phyloP scores from a whole-genome alignment of 2,797 vertebrate genomes.

The Rousettus madagascariensis region DNA sequence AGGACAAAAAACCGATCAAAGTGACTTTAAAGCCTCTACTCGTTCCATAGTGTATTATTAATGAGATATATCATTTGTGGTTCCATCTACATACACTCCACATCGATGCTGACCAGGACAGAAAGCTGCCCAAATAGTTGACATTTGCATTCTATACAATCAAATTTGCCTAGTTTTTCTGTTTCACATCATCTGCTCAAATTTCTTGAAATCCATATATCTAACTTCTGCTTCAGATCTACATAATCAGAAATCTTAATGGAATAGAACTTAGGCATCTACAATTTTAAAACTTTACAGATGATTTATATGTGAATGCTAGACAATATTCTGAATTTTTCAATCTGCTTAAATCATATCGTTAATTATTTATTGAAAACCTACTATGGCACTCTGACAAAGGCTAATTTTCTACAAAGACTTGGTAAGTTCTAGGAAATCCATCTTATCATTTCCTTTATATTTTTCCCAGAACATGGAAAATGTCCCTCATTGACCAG shows the following conservation, averaged over 20 bases:
- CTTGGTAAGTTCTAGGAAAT: neutral
- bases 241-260: neutral
- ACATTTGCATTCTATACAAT: neutral
- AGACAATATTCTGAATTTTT: neutral
- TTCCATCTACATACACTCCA: neutral
- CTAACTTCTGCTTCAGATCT: neutral
- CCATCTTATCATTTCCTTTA: neutral
- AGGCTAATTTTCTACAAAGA: neutral
- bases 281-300: neutral
- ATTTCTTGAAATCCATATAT: neutral
- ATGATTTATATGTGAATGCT: neutral
- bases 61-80: neutral
- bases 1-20: neutral
- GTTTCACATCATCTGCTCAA: neutral
- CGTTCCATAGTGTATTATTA: no score
- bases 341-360: neutral
- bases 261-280: neutral
- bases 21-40: neutral
- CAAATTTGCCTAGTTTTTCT: neutral
- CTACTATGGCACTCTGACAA: neutral
- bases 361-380: neutral
- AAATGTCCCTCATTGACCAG: neutral
- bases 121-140: neutral
- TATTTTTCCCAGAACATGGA: neutral
- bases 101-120: neutral